These are phyloP conservation scores for Trichonephila clavata DNA, from an alignment of 1,140 invertebrate species.

Conservation along the genomic window DNA sequence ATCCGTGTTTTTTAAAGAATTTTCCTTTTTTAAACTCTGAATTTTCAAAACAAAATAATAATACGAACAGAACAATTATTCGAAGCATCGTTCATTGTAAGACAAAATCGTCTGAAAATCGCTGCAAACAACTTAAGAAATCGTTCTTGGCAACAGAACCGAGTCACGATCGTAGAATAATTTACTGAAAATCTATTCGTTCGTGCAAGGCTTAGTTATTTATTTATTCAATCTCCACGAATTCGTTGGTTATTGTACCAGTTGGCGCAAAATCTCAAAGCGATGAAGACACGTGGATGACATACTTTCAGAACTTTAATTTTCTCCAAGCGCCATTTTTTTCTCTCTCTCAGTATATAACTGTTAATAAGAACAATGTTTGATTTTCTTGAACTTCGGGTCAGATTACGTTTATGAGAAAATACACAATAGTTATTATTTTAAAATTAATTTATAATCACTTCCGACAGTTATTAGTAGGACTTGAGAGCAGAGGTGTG, in stretches of 20 bases:
- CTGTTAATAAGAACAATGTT: not conserved
- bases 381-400: not conserved
- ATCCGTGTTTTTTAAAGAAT: not conserved
- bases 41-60: not conserved
- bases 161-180: not conserved
- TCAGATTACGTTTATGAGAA: not conserved
- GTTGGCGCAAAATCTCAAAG: not conserved
- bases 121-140: not conserved
- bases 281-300: not conserved
- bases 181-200: not conserved
- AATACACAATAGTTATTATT: not conserved
- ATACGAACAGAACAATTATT: not conserved
- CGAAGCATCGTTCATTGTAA: not conserved
- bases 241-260: constrained; percentile 12
- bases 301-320: not conserved
- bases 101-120: constrained; percentile 2
- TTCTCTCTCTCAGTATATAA: not conserved
- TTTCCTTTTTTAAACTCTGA: too few species aligned
- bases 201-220: constrained; percentile 29
- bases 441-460: not conserved
- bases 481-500: not conserved
- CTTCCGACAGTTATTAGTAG: not conserved
- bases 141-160: not conserved
- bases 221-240: not conserved
- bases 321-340: not conserved